Conservation (phyloP, 2,113 vertebrate species). For the Rhynchomys soricoides region DNA sequence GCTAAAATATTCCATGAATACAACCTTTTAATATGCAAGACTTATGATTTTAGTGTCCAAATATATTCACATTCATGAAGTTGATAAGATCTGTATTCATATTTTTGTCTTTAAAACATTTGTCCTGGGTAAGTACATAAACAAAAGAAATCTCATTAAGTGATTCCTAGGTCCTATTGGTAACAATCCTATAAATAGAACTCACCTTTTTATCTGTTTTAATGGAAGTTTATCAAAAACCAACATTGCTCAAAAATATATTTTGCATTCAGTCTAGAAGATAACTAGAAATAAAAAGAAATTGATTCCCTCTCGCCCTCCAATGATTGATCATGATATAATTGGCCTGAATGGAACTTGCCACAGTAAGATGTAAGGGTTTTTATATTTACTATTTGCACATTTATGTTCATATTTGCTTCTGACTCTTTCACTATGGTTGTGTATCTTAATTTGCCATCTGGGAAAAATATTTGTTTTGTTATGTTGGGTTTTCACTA, state of each 20-base stretch:
- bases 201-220: background rate
- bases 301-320: background rate
- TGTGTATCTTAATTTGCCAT: background rate
- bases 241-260: background rate
- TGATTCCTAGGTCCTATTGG: background rate
- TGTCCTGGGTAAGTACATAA: background rate
- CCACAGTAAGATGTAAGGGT: background rate
- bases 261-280: background rate
- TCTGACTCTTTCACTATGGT: background rate
- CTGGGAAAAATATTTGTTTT: background rate
- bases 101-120: constrained; percentile 9
- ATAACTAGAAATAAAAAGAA: background rate
- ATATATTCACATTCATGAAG: background rate
- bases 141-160: background rate
- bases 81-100: background rate
- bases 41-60: background rate
- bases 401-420: background rate
- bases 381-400: background rate
- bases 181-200: background rate
- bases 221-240: constrained; percentile 16
- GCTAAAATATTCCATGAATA: background rate
- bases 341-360: background rate
- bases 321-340: background rate
- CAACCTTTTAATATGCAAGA: background rate
- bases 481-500: background rate